Evolutionary conservation across 2,888 invertebrate genomes (phyloP), one percentile per base, ranked within the genome.

Genomic region (Gryllus longicercus): DNA sequence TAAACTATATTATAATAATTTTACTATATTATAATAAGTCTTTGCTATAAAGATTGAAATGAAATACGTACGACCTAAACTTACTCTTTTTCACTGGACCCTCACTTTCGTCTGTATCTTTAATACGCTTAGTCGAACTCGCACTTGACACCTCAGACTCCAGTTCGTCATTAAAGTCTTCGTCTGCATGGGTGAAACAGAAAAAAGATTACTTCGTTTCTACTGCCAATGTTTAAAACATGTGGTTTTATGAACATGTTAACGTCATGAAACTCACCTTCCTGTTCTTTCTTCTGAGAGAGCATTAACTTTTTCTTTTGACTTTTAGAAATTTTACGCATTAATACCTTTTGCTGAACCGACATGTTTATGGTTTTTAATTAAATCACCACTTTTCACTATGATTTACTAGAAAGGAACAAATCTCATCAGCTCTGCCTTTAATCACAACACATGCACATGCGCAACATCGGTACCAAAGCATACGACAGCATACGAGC

Each of bases 301-400:
- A 92, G 85, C 83, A 91, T 90, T 50, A 91, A 85, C 85, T 93
- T 95, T 83, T 91, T 92, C 84, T 93, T 92, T 84, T 94, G 94
- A 0, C 93, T 90, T 84, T 94, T 94, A 83, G 92, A 94, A 51
- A 95, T 93, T 87, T 95, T 95, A 80, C 93, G 89, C 90, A 93
- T 91, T 49, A 94, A 87, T 78, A 94, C 89, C 87, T 93, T 93
- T 82, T 94, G 93, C 80, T 91, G 91, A 2, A 91, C 88, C 77
- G 91, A 91, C 92, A 92, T 92, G n/a, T 76, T 76, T 23, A 0
- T 5, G 38, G 8, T 8, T 38, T 38, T 8, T 5, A 38, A 5
- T 38, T 38, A 8, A 38, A 38, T 38, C 38, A 38, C 38, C 38
- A 38, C 38, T 38, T 38, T 38, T 38, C 38, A 38, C 38, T 38